Percentiles rank a stretch among this genome's conserved stretches.
These are phyloP conservation scores for Pungitius pungitius DNA, from an alignment of 2,113 vertebrate species.

Conservation along the genomic window DNA sequence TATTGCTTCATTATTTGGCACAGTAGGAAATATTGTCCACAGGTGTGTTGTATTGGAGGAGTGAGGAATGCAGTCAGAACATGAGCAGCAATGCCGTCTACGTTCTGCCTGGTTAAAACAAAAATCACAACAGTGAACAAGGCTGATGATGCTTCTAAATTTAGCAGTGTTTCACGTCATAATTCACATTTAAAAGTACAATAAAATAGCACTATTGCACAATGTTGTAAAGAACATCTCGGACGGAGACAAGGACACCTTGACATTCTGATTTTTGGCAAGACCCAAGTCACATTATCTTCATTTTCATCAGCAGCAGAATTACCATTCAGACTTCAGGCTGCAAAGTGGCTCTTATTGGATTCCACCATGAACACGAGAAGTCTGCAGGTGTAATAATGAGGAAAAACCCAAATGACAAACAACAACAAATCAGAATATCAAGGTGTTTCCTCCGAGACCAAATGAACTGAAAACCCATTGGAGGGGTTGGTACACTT, in stretches of 20 bases:
- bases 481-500: slow-evolving; percentile 49
- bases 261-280: slow-evolving; percentile 38
- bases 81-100: slow-evolving; percentile 28
- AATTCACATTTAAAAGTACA: slow-evolving; percentile 60
- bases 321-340: neutral
- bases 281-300: slow-evolving; percentile 19
- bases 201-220: slow-evolving; percentile 61
- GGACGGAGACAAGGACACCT: slow-evolving; percentile 46
- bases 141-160: slow-evolving; percentile 27
- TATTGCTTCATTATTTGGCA: slow-evolving; percentile 85
- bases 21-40: slow-evolving; percentile 66
- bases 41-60: slow-evolving; percentile 42
- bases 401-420: slow-evolving; percentile 20
- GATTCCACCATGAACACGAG: neutral
- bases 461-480: slow-evolving; percentile 42
- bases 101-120: slow-evolving; percentile 13
- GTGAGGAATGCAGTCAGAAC: slow-evolving; percentile 24
- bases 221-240: slow-evolving; percentile 53
- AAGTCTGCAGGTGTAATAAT: neutral
- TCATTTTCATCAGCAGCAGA: neutral
- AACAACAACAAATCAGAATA: slow-evolving; percentile 27
- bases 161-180: slow-evolving; percentile 48
- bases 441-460: slow-evolving; percentile 48
- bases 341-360: neutral
- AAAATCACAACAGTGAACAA: slow-evolving; percentile 19